These are phyloP conservation scores for Sebastes taczanowskii DNA, from an alignment of 2,797 vertebrate genomes.

Conservation along the genomic window DNA sequence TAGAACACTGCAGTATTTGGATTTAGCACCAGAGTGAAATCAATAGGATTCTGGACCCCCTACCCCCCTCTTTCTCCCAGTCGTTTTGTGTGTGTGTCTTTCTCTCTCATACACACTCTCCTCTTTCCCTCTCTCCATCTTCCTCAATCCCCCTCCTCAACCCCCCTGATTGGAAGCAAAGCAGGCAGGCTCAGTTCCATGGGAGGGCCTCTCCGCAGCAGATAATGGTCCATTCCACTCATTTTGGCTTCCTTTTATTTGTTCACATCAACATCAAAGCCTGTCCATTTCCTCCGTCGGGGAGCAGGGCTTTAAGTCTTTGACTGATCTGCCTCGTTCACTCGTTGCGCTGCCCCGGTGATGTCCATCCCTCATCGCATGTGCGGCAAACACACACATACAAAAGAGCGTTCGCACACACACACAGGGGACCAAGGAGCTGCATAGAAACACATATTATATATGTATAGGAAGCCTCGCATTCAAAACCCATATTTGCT, in stretches of 20 bases:
- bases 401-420: not conserved
- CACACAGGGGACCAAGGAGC: not conserved
- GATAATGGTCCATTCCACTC: constrained; percentile 75
- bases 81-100: constrained; percentile 26
- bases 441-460: not conserved
- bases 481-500: not conserved
- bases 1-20: constrained; percentile 66
- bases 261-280: constrained; percentile 83
- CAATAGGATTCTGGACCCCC: constrained; percentile 62
- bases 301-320: constrained; percentile 75
- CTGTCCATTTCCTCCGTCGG: constrained; percentile 60
- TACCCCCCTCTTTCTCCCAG: constrained; percentile 20
- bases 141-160: constrained; percentile 31
- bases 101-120: constrained; percentile 5
- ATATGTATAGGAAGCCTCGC: not conserved
- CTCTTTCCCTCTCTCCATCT: constrained; percentile 27
- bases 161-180: constrained; percentile 52
- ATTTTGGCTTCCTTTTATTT: constrained; percentile 80
- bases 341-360: constrained; percentile 58
- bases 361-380: constrained; percentile 72
- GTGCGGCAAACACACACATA: constrained; percentile 30
- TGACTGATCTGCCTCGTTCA: constrained; percentile 74
- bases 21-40: constrained; percentile 62
- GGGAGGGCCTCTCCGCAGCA: constrained; percentile 62
- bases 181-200: constrained; percentile 56